Evolutionary conservation across 1,140 invertebrate species (phyloP).

Genomic region (Bicyclus anynana): DNA sequence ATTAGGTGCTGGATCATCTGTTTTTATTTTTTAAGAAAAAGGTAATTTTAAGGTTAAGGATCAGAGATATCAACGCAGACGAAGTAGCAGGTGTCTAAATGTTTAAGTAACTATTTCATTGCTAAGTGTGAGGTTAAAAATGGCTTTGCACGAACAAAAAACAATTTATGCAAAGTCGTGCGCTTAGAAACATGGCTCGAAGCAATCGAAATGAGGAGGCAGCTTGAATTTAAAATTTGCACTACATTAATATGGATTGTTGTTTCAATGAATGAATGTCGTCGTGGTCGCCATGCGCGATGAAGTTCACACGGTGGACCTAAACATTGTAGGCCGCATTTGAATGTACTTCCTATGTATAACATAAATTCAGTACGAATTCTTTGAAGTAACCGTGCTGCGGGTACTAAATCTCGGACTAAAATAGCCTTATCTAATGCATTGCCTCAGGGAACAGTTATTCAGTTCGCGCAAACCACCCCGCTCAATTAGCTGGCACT

Average conservation of each 20-base stretch:
- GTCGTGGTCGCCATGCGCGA: slow-evolving; percentile 68
- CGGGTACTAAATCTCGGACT: slow-evolving; percentile 61
- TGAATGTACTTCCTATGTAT: slow-evolving; percentile 75
- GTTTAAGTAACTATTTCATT: slow-evolving; percentile 3
- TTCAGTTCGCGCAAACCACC: slow-evolving; percentile 8
- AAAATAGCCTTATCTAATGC: slow-evolving; percentile 66
- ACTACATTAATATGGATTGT: slow-evolving; percentile 75
- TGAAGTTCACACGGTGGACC: slow-evolving; percentile 74
- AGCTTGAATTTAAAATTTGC: slow-evolving; percentile 76
- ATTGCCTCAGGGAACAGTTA: slow-evolving; percentile 40
- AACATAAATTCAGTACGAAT: slow-evolving; percentile 70
- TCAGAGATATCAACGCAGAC: too few relatives aligned
- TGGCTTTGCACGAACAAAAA: slow-evolving; percentile 62
- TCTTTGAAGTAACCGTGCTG: slow-evolving; percentile 67
- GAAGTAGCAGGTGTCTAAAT: too few relatives aligned
- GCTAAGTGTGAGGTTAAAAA: slow-evolving; percentile 37
- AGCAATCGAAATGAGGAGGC: slow-evolving; percentile 65
- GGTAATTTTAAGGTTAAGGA: too few relatives aligned
- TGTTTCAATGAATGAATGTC: slow-evolving; percentile 75
- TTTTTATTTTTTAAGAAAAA: too few relatives aligned
- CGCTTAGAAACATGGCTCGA: slow-evolving; percentile 63
- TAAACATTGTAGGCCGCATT: slow-evolving; percentile 72
- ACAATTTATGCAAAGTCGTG: slow-evolving; percentile 71
- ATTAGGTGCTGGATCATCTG: too few relatives aligned
- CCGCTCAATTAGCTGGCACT: slow-evolving; percentile 21